Base-by-base conservation (phyloP, 2,113 vertebrate genomes). In the Eulacestoma nigropectus region DNA sequence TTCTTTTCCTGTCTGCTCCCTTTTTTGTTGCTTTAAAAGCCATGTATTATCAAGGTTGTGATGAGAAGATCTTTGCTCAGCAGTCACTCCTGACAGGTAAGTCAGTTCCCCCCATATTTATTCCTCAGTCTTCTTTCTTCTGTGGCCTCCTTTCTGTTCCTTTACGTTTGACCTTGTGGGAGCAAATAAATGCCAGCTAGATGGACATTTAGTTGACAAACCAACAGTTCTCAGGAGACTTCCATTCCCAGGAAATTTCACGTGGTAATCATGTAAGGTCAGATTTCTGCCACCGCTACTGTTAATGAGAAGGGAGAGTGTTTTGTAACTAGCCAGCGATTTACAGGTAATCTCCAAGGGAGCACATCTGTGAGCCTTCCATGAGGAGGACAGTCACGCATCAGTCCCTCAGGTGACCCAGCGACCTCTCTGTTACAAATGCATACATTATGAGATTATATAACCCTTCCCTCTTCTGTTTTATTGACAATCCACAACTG, bases 1-100 rank as follows among this genome's bases (percentile, higher is more conserved):
- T 75, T 85, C 83, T 89, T 90, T 81, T 83, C 88, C 69, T 82
- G 35, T 78, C 63, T 76, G 64, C 90, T 89, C 86, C 79, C 72
- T 74, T 88, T 91, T 93, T 65, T 92, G n/a, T 90, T 96, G 88
- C 92, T 95, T 95, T 96, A 92, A 96, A 96, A 96, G 65, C 86
- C 91, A 90, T 95, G 23, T 92, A 44, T 79, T 96, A 30, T 89
- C 73, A 91, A 89, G 84, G 81, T 94, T 96, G 60, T 91, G 91
- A 87, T 92, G 77, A 73, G 95, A 93, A 93, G 92, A 89, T 93
- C 86, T 93, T 92, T 96, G 65, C 79, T 90, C 88, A 84, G 76
- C 85, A 87, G 64, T 68, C 35, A 25, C 73, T 96, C 79, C 89
- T 87, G 83, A 65, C 90, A 97, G 96, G 95, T 97, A 88, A 96